A percentile compares a stretch with the other conserved stretches of the same genome.
Conservation (phyloP, 2,888 invertebrate species). For the Toxonevra muliebris region DNA sequence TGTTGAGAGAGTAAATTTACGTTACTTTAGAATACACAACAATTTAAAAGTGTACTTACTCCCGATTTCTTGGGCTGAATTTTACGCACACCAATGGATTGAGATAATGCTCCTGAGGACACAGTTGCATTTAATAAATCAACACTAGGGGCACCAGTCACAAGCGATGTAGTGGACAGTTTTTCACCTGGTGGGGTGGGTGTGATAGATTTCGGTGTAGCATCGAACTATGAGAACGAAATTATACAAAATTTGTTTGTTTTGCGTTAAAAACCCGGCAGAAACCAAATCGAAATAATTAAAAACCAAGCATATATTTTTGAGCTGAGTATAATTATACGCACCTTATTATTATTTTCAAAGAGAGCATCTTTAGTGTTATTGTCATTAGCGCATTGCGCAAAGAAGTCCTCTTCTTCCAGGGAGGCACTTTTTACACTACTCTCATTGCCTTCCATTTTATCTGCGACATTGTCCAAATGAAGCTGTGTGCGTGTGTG, state of each 20-base stretch:
- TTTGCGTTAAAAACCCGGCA: constrained; percentile 4
- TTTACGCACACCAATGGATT: constrained; percentile 78
- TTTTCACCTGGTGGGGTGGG: constrained; percentile 37
- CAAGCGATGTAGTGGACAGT: constrained; percentile 34
- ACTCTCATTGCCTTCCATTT: constrained; percentile 68
- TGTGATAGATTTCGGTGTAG: constrained; percentile 36
- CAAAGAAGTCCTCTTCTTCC: constrained; percentile 90
- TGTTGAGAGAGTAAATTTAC: constrained; percentile 54
- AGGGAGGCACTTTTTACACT: constrained; percentile 66
- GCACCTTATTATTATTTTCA: constrained; percentile 63
- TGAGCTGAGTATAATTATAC: constrained; percentile 1
- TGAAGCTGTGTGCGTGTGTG: constrained; percentile 70
- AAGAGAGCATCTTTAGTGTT: constrained; percentile 52
- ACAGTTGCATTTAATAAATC: constrained; percentile 59
- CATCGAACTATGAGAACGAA: constrained; percentile 46
- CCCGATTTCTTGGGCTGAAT: constrained; percentile 75
- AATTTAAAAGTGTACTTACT: constrained; percentile 65
- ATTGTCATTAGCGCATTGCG: constrained; percentile 73
- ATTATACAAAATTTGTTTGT: constrained; percentile 5
- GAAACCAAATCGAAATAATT: not conserved
- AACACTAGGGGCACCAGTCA: constrained; percentile 58
- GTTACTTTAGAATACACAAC: not conserved
- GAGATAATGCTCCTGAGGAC: constrained; percentile 67
- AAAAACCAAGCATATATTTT: no score
- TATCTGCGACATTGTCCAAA: constrained; percentile 73